Percentiles rank a stretch among this genome's conserved stretches.
Conservation (phyloP, 2,113 vertebrate genomes). For the Thamnophis sirtalis region DNA sequence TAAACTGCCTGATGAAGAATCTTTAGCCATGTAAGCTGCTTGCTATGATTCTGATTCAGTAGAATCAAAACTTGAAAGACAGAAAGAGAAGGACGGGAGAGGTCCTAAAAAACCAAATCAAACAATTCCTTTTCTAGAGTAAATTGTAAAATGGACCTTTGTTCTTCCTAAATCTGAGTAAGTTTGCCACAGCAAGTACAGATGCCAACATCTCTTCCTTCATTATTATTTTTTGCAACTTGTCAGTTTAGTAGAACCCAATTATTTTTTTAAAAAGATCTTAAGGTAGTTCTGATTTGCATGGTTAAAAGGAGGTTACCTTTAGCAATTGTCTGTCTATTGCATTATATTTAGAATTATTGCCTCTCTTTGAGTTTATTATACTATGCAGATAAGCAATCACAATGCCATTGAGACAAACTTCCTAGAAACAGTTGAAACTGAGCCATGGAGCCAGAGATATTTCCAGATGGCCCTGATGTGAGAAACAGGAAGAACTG, state of each 20-base stretch:
- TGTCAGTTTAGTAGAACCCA: conserved; percentile 31
- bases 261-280: background rate
- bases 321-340: conserved; percentile 21
- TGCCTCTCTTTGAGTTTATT: background rate
- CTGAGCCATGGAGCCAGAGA: background rate
- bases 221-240: conserved; percentile 30
- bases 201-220: conserved; percentile 36
- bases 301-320: conserved; percentile 31
- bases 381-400: background rate
- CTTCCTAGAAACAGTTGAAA: background rate
- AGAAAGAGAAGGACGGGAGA: conserved; percentile 11
- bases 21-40: conserved; percentile 32
- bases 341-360: background rate
- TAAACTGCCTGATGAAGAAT: conserved; percentile 12
- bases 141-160: background rate
- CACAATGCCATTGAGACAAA: background rate
- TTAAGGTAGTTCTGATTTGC: conserved; percentile 20
- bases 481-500: background rate
- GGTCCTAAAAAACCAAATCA: conserved; percentile 19
- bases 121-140: conserved; percentile 28
- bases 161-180: conserved; percentile 5
- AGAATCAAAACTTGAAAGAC: background rate
- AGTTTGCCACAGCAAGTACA: conserved; percentile 20
- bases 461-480: background rate
- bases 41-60: conserved; percentile 22